Evolutionary conservation across 2,888 invertebrate genomes (phyloP).

Genomic region (Lottia gigantea): DNA sequence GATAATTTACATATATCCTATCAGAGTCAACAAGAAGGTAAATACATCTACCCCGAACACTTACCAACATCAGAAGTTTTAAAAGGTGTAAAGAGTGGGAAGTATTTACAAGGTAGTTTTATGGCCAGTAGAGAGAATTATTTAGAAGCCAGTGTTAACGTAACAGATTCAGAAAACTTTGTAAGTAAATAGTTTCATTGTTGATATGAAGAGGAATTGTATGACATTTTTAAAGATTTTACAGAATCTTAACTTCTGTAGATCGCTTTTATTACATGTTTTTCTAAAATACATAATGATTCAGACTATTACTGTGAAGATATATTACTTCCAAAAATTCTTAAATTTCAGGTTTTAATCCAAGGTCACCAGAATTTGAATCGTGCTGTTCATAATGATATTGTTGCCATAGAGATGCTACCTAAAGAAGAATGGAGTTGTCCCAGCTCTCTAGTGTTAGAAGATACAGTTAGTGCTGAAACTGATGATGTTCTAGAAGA

Average conservation of each 20-base stretch:
- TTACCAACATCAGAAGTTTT: conserved; percentile 82
- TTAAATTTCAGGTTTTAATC: conserved; percentile 54
- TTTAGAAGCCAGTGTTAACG: conserved; percentile 87
- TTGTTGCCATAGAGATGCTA: conserved; percentile 89
- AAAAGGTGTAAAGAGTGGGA: conserved; percentile 81
- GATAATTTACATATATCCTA: no score
- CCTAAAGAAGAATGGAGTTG: conserved; percentile 90
- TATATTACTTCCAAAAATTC: no score
- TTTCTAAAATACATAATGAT: no score
- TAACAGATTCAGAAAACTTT: conserved; percentile 82
- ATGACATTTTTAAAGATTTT: no score
- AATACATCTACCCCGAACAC: conserved; percentile 77
- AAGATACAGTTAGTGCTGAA: conserved; percentile 68
- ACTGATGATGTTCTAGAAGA: conserved; percentile 59
- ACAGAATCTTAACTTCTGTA: not conserved
- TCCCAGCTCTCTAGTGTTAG: conserved; percentile 78
- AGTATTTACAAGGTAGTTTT: conserved; percentile 79
- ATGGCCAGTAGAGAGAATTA: conserved; percentile 91
- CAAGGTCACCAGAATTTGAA: conserved; percentile 74
- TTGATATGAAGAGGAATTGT: no score
- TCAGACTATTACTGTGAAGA: no score
- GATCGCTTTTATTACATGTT: no score
- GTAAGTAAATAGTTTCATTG: conserved; percentile 71
- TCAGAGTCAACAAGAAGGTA: conserved; percentile 24
- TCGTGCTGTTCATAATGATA: conserved; percentile 93